These are phyloP conservation scores for Eudyptes chrysolophus DNA, from an alignment of 2,113 vertebrate genomes.

Conservation along the genomic window DNA sequence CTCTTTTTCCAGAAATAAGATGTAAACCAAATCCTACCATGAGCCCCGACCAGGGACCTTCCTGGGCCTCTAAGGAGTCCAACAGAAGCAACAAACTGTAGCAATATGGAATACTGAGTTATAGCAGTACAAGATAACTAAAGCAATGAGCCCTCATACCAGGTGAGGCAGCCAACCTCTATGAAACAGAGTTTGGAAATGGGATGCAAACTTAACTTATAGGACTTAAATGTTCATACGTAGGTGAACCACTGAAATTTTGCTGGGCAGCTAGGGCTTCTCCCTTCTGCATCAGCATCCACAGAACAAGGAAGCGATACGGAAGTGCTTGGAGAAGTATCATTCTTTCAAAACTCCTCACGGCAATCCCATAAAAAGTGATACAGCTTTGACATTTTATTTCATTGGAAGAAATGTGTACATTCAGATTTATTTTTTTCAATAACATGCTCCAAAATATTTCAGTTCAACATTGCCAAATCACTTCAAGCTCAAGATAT, in stretches of 20 bases:
- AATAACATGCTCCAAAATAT: neutral
- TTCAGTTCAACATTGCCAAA: neutral
- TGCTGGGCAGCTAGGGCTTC: neutral
- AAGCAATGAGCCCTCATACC: neutral
- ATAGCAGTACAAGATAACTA: neutral
- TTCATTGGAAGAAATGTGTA: neutral
- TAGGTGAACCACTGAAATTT: neutral
- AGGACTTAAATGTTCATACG: fast-evolving
- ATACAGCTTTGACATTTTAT: neutral
- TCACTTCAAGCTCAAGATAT: neutral
- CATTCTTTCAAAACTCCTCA: neutral
- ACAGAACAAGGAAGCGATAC: neutral
- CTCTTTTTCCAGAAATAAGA: neutral
- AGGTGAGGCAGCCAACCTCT: neutral
- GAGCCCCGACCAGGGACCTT: neutral
- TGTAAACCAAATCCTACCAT: neutral
- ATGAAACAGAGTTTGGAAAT: no score
- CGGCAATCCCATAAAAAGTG: neutral
- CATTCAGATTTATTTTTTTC: neutral
- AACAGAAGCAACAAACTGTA: neutral
- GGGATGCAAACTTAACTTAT: neutral
- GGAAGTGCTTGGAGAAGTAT: neutral
- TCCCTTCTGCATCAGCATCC: neutral
- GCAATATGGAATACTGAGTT: fast-evolving
- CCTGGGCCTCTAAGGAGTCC: neutral